These are phyloP conservation scores for Coecobrya sp. DNA, from an alignment of 2,888 invertebrate genomes.

Conservation along the genomic window DNA sequence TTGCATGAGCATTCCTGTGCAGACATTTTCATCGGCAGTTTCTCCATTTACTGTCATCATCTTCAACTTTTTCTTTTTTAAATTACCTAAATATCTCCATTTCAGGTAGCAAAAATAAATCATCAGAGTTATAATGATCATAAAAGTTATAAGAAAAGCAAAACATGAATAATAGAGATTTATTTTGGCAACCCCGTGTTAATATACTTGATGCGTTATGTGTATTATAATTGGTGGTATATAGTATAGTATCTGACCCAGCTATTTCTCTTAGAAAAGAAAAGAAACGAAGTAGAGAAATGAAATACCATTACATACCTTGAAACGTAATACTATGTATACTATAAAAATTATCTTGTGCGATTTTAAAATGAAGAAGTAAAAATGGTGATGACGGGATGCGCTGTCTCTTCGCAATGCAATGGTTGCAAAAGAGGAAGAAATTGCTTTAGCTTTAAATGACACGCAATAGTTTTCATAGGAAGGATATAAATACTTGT, in stretches of 20 bases:
- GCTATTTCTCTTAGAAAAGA: background rate
- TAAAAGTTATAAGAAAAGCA: background rate
- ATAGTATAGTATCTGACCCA: background rate
- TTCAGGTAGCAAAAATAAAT: constrained; percentile 40
- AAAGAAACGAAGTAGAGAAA: background rate
- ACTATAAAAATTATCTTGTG: background rate
- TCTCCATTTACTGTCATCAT: background rate
- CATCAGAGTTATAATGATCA: background rate
- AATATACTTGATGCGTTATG: background rate
- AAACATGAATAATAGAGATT: background rate
- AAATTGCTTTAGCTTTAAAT: background rate
- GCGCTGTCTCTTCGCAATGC: background rate
- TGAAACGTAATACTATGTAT: background rate
- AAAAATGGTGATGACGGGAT: background rate
- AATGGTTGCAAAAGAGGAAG: background rate
- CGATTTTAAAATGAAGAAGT: background rate
- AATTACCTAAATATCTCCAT: constrained; percentile 1
- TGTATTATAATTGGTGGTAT: background rate
- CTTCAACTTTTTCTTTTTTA: background rate
- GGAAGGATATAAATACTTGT: background rate
- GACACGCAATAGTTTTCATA: background rate
- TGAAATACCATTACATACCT: background rate
- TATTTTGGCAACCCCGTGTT: background rate
- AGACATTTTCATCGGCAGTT: background rate
- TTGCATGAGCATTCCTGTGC: constrained; percentile 11